Evolutionary conservation across 2,888 invertebrate genomes (phyloP).

Genomic region (Cerceris rybyensis): DNA sequence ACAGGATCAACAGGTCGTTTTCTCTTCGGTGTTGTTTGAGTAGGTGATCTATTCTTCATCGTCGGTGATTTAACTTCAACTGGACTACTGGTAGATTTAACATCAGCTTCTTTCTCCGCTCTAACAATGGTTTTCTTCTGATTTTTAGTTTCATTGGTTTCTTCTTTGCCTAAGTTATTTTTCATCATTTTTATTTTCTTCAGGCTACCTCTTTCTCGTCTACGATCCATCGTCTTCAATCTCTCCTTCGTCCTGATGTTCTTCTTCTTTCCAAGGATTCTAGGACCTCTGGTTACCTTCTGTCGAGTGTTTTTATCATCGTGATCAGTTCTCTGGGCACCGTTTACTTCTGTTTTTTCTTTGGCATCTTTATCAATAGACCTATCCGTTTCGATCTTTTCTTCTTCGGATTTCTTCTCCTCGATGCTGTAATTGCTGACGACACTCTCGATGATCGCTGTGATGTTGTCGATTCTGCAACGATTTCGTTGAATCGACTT

Average conservation of each 20-base stretch:
- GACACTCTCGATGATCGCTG: constrained; percentile 76
- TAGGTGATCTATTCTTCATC: constrained; percentile 36
- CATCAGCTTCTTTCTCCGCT: constrained; percentile 5
- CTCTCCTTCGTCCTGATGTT: constrained; percentile 68
- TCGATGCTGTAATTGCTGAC: constrained; percentile 55
- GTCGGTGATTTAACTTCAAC: constrained; percentile 16
- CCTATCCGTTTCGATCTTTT: constrained; percentile 3
- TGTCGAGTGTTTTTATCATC: constrained; percentile 31
- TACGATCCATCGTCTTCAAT: constrained; percentile 15
- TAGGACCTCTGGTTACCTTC: constrained; percentile 59
- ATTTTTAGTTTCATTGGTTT: constrained; percentile 24
- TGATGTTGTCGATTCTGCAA: constrained; percentile 74
- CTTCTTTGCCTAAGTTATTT: constrained; percentile 26
- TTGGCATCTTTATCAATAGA: constrained; percentile 44
- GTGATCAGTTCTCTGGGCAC: background rate
- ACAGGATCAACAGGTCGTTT: constrained; percentile 66
- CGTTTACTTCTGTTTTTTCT: constrained; percentile 31
- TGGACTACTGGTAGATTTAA: background rate
- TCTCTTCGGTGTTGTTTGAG: constrained; percentile 42
- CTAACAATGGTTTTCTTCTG: constrained; percentile 11
- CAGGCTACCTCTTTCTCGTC: constrained; percentile 9
- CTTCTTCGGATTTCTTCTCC: constrained; percentile 16
- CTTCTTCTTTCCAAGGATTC: constrained; percentile 72
- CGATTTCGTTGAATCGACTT: constrained; percentile 78
- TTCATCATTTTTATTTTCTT: constrained; percentile 13